Evolutionary conservation across 2,888 invertebrate species (phyloP), one percentile per base, ranked within the genome.

Genomic region (Microctonus aethiopoides): DNA sequence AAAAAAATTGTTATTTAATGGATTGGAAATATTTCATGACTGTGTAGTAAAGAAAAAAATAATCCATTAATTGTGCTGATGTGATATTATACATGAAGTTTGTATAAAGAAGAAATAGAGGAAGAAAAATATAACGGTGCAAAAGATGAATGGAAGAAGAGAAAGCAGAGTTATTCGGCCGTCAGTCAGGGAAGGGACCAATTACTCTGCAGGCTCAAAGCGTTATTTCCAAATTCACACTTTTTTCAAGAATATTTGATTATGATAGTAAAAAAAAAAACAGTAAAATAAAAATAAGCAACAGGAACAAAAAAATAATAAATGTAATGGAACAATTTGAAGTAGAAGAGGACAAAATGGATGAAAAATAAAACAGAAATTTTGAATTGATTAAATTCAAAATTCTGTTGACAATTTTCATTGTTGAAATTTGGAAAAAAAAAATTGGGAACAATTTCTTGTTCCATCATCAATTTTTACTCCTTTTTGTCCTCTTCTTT

Each of bases 121-220:
- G 16, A 46, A n/a, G 7, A n/a, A 16, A 46, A 20, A 2, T 46
- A n/a, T 16, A 46, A 20, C 16, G 16, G n/a, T 46, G 46, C n/a
- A 29, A 36, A 41, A 66, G 10, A 52, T 46, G 46, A 60, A 36
- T 9, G 29, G 13, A 65, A 62, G 65, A 56, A 66, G 57, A 66
- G 52, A 60, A 39, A 52, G 54, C 56, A 61, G 52, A 52, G 39
- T 34, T 41, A 72, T 63, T 74, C 57, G 26, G 41, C 41, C n/a
- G n/a, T n/a, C n/a, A 29, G 66, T 64, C 67, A 69, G 68, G 74
- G 70, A 74, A 63, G 62, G 66, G 67, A 62, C 67, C 72, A 71
- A 71, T 72, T 71, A 64, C 69, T 69, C 69, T 51, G 24, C 51
- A 20, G 29, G 36, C 46, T 32, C 54, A 24, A 26, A 36, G 29